Evolutionary conservation across 2,797 vertebrate genomes (phyloP), one percentile per base, ranked within the genome.

Genomic region (Hippocampus kuda): DNA sequence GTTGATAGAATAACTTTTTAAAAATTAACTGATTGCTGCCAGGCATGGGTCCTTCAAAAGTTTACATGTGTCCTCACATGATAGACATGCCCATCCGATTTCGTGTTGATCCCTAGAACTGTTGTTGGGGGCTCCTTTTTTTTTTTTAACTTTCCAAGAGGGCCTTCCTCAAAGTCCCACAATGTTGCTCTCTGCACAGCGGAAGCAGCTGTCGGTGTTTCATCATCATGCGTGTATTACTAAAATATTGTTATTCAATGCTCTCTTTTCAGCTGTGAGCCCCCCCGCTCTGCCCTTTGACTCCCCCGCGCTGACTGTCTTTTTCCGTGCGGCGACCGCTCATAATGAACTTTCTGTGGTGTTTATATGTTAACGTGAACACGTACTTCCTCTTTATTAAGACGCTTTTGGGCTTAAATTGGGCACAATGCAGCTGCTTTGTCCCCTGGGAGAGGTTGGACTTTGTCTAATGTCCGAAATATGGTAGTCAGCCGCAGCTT

Each of bases 161-260:
- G 53, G 53, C 53, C 53, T 54, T 56, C 53, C 53, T 56, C 53
- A 12, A 61, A 30, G 59, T 59, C 24, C 24, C 56, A 15, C 56
- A 59, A 59, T 38, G 5, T 16, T 8, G 27, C 18, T 61, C 16
- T 6, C 22, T 12, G 10, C 1, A 15, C 24, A 49, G 63, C 63
- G 63, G 63, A 65, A 65, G 44, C 63, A 65, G 24, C 63, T 92
- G 83, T 87, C 88, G 77, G 89, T 88, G 90, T 86, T 90, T 89
- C n/a, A 24, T 89, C 88, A 89, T 90, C 92, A 89, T 83, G 89
- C 44, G 11, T 16, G 10, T 27, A 30, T 20, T 48, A 49, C 42
- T 92, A 94, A 93, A 92, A 94, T 91, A 94, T 93, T 89, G 91
- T 92, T 93, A 90, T 92, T 96, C 94, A 98, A 94, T 97, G 88